A percentile compares a stretch with the other conserved stretches of the same genome.
phyloP scores from a whole-genome alignment of 2,113 vertebrate species.

The Zapus hudsonius region DNA sequence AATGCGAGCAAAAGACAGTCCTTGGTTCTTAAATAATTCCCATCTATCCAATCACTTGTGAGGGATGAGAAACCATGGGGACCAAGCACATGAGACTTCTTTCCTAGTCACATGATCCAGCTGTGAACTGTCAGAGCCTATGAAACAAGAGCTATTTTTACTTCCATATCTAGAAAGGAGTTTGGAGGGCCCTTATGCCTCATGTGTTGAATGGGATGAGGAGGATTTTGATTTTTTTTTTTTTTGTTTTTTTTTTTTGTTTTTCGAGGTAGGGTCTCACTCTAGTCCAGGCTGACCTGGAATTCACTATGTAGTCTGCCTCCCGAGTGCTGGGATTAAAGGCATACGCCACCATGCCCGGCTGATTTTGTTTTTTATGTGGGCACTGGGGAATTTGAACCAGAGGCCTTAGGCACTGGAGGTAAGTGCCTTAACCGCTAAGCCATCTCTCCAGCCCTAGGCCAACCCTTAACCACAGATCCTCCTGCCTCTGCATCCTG shows the following conservation, averaged over 20 bases:
- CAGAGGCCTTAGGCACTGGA: no score
- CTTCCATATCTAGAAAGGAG: not conserved
- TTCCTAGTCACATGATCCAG: not conserved
- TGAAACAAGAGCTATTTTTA: not conserved
- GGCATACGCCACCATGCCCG: not conserved
- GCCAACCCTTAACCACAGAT: no score
- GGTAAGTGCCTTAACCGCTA: no score
- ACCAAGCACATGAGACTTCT: not conserved
- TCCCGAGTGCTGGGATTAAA: not conserved
- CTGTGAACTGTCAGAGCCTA: not conserved
- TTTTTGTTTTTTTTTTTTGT: not conserved
- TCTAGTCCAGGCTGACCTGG: not conserved
- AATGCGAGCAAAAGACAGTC: not conserved
- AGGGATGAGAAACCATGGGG: not conserved
- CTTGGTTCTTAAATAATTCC: not conserved
- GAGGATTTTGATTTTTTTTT: not conserved
- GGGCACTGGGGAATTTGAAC: not conserved
- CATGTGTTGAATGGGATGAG: not conserved
- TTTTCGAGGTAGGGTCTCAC: not conserved
- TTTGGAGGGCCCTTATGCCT: not conserved
- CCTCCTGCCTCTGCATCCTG: no score
- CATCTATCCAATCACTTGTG: not conserved
- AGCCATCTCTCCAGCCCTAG: not conserved
- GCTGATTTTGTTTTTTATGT: no score
- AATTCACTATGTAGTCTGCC: not conserved